Conservation (phyloP, 2,888 invertebrate genomes). For the Chloromyia formosa region DNA sequence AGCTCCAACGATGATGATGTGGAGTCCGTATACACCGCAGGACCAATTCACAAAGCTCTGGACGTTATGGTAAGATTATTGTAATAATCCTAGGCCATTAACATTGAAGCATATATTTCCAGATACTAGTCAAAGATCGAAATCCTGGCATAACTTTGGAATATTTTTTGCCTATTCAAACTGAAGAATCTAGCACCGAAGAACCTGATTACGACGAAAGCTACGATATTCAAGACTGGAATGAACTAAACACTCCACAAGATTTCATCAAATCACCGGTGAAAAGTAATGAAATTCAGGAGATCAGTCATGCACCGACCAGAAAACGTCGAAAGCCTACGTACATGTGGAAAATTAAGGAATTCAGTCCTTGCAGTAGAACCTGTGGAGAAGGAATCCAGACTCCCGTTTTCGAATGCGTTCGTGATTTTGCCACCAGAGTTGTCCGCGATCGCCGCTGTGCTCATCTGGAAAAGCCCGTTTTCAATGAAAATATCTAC, state of each 20-base stretch:
- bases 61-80: slow-evolving; percentile 74
- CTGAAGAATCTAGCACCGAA: slow-evolving; percentile 42
- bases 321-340: slow-evolving; percentile 66
- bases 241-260: slow-evolving; percentile 56
- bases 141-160: slow-evolving; percentile 89
- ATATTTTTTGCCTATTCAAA: slow-evolving; percentile 77
- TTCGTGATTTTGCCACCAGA: slow-evolving; percentile 71
- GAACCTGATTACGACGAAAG: slow-evolving; percentile 17
- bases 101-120: slow-evolving; percentile 45
- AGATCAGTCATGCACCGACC: slow-evolving; percentile 53
- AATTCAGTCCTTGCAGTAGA: slow-evolving; percentile 80
- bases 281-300: slow-evolving; percentile 48
- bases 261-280: slow-evolving; percentile 53
- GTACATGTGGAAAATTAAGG: slow-evolving; percentile 77
- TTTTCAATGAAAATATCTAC: slow-evolving; percentile 68
- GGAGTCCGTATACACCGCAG: slow-evolving; percentile 76
- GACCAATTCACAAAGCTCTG: slow-evolving; percentile 76
- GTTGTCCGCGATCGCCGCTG: slow-evolving; percentile 74
- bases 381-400: slow-evolving; percentile 73
- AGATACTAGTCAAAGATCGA: slow-evolving; percentile 82
- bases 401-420: slow-evolving; percentile 65
- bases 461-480: slow-evolving; percentile 69
- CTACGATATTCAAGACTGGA: slow-evolving; percentile 52
- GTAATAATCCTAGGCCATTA: background rate
- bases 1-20: slow-evolving; percentile 59